Evolutionary conservation across 2,113 vertebrate genomes (phyloP).

Genomic region (Prionailurus bengalensis): DNA sequence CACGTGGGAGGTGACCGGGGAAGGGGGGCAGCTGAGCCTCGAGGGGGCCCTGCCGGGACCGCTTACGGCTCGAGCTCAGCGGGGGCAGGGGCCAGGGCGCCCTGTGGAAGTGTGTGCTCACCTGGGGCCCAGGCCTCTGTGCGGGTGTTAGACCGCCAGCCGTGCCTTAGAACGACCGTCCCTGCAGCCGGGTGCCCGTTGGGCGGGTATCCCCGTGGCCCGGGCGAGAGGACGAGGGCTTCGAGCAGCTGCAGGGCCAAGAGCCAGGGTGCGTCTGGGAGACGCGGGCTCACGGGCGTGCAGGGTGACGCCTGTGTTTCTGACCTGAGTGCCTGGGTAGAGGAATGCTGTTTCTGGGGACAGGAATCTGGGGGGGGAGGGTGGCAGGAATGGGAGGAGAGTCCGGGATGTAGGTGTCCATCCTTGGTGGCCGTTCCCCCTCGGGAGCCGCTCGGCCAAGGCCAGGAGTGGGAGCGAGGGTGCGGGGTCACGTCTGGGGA

Average conservation of each 20-base stretch:
- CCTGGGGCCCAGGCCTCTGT: fast-evolving
- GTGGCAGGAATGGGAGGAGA: background rate
- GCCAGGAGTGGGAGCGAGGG: background rate
- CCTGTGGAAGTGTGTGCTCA: background rate
- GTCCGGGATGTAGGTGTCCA: background rate
- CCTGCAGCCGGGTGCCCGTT: background rate
- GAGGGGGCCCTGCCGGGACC: background rate
- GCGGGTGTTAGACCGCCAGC: background rate
- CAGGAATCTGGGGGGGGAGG: background rate
- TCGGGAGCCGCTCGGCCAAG: background rate
- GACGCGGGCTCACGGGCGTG: background rate
- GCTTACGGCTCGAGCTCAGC: background rate
- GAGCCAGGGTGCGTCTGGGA: background rate
- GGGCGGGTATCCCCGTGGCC: fast-evolving
- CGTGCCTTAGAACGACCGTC: background rate
- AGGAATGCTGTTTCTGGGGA: background rate
- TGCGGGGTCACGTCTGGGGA: background rate
- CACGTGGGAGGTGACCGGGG: background rate
- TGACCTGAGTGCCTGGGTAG: no score
- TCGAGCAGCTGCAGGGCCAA: fast-evolving
- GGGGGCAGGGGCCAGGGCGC: background rate
- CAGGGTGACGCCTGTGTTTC: background rate
- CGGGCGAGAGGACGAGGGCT: background rate
- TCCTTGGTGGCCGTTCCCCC: background rate
- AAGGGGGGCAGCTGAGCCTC: fast-evolving